Percentiles rank a stretch among this genome's conserved stretches.
Conservation (phyloP, 2,113 vertebrate genomes). For the Ginglymostoma cirratum region DNA sequence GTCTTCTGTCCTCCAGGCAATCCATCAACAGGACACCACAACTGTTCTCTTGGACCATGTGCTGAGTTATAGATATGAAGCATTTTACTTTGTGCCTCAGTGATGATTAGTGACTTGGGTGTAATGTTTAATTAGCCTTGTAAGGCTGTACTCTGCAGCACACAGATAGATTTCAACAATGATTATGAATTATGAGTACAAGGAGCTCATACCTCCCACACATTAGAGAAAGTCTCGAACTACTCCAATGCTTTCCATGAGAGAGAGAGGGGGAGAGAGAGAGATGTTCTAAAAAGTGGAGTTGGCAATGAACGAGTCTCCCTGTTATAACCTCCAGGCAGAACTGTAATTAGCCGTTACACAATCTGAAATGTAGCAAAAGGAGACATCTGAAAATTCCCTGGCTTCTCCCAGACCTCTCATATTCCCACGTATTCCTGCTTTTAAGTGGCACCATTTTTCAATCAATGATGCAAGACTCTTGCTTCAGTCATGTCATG, state of each 20-base stretch:
- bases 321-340: neutral
- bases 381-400: neutral
- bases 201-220: neutral
- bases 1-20: neutral
- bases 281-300: too few relatives aligned
- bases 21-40: neutral
- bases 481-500: neutral
- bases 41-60: neutral
- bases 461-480: neutral
- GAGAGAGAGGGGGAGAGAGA: neutral
- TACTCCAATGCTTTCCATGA: neutral
- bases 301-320: neutral
- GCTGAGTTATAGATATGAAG: neutral
- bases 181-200: conserved; percentile 24
- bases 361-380: neutral
- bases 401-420: neutral
- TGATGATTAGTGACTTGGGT: neutral
- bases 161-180: neutral
- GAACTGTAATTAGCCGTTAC: neutral
- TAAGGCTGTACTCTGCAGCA: neutral
- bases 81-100: neutral
- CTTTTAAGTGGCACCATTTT: neutral
- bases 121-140: conserved; percentile 13
- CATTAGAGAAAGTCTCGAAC: neutral
- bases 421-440: neutral